Conservation (phyloP, 1,140 invertebrate genomes). For the Drosophila watanabei region DNA sequence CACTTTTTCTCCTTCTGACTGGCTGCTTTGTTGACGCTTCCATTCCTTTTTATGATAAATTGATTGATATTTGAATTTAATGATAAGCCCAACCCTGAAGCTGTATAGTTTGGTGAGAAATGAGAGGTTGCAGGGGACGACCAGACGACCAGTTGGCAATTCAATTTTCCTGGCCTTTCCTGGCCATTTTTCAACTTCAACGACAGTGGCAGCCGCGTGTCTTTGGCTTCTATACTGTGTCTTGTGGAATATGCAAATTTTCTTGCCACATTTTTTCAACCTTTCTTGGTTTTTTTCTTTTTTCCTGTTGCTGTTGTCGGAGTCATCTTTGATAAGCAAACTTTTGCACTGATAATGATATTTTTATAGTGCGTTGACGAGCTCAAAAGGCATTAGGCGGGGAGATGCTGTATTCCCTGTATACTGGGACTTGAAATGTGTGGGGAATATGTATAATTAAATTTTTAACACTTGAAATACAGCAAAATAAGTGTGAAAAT, state of each 20-base stretch:
- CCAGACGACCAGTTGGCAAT: constrained; percentile 67
- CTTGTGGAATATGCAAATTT: constrained; percentile 80
- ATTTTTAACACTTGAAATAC: neutral
- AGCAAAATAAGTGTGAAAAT: neutral
- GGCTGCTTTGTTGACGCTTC: constrained; percentile 42
- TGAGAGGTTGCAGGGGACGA: neutral
- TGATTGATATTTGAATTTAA: constrained; percentile 85
- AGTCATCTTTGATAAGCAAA: constrained; percentile 70
- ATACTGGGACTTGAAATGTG: neutral
- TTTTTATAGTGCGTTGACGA: constrained; percentile 84
- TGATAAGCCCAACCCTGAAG: constrained; percentile 55
- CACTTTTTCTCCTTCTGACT: neutral
- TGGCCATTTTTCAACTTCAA: constrained; percentile 78
- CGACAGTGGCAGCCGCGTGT: constrained; percentile 61
- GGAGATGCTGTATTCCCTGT: neutral
- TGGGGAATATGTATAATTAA: neutral
- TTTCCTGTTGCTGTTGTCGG: constrained; percentile 45
- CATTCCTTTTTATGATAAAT: constrained; percentile 74
- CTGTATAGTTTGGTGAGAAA: neutral
- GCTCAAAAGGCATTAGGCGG: constrained; percentile 60
- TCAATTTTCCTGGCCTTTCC: constrained; percentile 68
- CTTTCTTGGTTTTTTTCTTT: constrained; percentile 41
- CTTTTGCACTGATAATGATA: constrained; percentile 81
- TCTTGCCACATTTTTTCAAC: constrained; percentile 54
- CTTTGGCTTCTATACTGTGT: constrained; percentile 30